Evolutionary conservation across 1,140 invertebrate species (phyloP).

Genomic region (Ceratosolen solmsi): DNA sequence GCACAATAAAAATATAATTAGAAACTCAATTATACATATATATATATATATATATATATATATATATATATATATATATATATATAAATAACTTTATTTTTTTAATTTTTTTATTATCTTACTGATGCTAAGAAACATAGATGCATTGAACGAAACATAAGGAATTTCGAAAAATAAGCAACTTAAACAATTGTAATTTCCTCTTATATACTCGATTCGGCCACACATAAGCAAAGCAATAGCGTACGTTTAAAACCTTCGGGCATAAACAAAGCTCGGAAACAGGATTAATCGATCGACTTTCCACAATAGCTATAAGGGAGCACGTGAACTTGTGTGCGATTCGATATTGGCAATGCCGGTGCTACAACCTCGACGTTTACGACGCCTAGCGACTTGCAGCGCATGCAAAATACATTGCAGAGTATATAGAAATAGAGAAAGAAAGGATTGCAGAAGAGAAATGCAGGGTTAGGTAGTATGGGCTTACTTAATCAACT

Average conservation of each 20-base stretch:
- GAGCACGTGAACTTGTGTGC: background rate
- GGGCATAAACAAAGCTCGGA: slow-evolving; percentile 24
- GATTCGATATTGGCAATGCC: background rate
- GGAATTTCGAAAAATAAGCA: background rate
- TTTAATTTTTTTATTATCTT: no score
- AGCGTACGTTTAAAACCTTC: background rate
- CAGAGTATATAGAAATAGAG: background rate
- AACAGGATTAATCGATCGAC: slow-evolving; percentile 36
- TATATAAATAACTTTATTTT: no score
- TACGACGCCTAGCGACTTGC: slow-evolving; percentile 5
- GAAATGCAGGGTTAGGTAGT: background rate
- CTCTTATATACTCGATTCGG: background rate
- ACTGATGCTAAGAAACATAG: background rate
- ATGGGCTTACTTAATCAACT: slow-evolving; percentile 23
- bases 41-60: no score
- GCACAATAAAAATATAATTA: no score
- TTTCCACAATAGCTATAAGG: slow-evolving; percentile 1
- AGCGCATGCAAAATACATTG: slow-evolving; percentile 8
- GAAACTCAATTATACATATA: no score
- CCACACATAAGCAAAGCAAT: background rate
- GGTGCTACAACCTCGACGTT: background rate
- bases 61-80: no score
- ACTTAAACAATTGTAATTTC: slow-evolving; percentile 18
- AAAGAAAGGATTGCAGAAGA: background rate
- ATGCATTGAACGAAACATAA: background rate